Percentiles rank a stretch among this genome's conserved stretches.
These are phyloP conservation scores for Drosophila ananassae DNA, from an alignment of 1,140 invertebrate genomes.

Conservation along the genomic window DNA sequence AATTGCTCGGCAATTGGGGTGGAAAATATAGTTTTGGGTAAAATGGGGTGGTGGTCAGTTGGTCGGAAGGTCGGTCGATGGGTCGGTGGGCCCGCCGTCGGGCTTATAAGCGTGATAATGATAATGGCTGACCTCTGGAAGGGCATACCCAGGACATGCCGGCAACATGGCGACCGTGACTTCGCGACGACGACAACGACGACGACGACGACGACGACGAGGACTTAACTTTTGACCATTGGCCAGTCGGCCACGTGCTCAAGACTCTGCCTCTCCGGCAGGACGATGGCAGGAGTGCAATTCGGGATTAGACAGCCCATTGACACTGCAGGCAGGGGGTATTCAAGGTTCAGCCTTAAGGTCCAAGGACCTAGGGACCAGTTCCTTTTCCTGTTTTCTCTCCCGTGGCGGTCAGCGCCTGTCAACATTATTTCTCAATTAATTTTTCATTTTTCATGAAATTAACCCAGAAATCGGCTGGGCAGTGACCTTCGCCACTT, in stretches of 20 bases:
- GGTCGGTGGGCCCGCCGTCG: background rate
- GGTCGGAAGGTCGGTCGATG: conserved; percentile 2
- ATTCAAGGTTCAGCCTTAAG: background rate
- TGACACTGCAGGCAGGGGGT: conserved; percentile 75
- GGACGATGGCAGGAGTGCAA: conserved; percentile 18
- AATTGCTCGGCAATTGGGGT: conserved; percentile 66
- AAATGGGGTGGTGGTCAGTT: conserved; percentile 6
- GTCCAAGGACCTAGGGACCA: background rate
- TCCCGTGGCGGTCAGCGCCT: conserved; percentile 67
- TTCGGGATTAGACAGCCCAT: conserved; percentile 72
- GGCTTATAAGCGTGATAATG: conserved; percentile 82
- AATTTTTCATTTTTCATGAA: conserved; percentile 83
- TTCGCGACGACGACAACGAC: conserved; percentile 14
- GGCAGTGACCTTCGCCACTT: conserved; percentile 73
- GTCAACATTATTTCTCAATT: conserved; percentile 83
- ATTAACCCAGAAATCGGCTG: conserved; percentile 78
- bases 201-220: conserved; percentile 30
- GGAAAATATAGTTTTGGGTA: background rate
- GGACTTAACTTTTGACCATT: conserved; percentile 82
- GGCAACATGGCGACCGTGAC: conserved; percentile 65
- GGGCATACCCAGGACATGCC: conserved; percentile 1
- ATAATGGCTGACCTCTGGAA: conserved; percentile 79
- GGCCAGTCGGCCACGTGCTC: conserved; percentile 64
- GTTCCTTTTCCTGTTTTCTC: conserved; percentile 6
- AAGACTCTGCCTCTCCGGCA: conserved; percentile 26